Conservation (phyloP, 2,888 invertebrate genomes). For the Syrphus vitripennis region DNA sequence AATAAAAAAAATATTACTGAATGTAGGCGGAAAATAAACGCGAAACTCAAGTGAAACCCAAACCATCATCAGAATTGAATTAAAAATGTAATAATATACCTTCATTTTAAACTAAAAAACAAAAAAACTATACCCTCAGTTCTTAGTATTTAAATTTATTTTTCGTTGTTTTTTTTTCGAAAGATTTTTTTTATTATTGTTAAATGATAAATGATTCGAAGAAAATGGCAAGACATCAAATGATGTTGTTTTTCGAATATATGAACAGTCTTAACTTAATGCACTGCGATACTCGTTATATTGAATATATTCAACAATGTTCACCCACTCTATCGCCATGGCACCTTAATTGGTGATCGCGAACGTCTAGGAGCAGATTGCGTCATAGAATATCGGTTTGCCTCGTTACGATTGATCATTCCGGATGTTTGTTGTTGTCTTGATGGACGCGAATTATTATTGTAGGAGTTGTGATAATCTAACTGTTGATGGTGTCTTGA, state of each 20-base stretch:
- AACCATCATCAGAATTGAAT: neutral
- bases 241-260: constrained; percentile 42
- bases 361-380: constrained; percentile 76
- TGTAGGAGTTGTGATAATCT: constrained; percentile 51
- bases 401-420: constrained; percentile 54
- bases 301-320: neutral
- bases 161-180: neutral
- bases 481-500: constrained; percentile 45
- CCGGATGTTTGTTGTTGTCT: constrained; percentile 48
- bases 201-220: constrained; percentile 28
- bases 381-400: constrained; percentile 52
- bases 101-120: neutral
- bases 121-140: neutral
- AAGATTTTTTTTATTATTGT: neutral
- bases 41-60: neutral
- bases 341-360: constrained; percentile 79
- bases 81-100: neutral
- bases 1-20: neutral
- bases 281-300: neutral
- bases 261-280: constrained; percentile 54
- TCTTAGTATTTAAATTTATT: constrained; percentile 4
- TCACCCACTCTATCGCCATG: constrained; percentile 77
- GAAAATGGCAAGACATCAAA: constrained; percentile 54
- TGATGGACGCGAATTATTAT: constrained; percentile 24
- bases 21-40: constrained; percentile 30